Base-by-base conservation (phyloP, 2,113 vertebrate genomes). In the Meriones unguiculatus region DNA sequence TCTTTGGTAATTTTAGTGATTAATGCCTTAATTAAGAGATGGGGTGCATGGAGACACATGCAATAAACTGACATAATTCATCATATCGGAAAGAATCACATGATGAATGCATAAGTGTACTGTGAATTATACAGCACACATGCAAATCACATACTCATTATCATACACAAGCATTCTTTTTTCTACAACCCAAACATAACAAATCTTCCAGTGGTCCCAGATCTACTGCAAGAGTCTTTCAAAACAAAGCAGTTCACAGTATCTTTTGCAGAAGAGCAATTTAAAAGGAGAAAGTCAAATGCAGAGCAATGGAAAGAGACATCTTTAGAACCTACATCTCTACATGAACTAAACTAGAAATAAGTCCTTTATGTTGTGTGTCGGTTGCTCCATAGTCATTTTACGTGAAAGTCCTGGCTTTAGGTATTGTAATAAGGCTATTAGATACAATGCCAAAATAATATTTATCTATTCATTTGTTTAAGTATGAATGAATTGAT, bases 11-110 rank as follows among this genome's bases (percentile, higher is more conserved):
- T 98, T 98, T 97, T 91, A 96, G 94, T 97, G 98, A 98, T 96
- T 97, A 98, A 98, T 97, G 96, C 91, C 96, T 98, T 97, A 98
- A 98, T 98, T 98, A 98, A 97, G 97, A 97, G 97, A 97, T 97
- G 97, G 97, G 92, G 93, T 97, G 92, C 97, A 92, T 95, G 80
- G 92, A 97, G 96, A 96, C 95, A 97, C 92, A 97, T 84, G 96
- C 95, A 98, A 97, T 97, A 97, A 97, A 95, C 95, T 97, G 96
- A 98, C 97, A 97, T 97, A 95, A 98, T 97, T 97, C 80, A 98
- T 97, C 96, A 98, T 80, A 94, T 75, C 94, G 95, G 67, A 93
- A 96, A 96, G 95, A 97, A 92, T 95, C 96, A 82, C 90, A 97
- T 96, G 96, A 98, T 96, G 94, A 96, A 98, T 98, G 94, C 76